Evolutionary conservation across 2,888 invertebrate species (phyloP).

Genomic region (Eubasilissa splendida): DNA sequence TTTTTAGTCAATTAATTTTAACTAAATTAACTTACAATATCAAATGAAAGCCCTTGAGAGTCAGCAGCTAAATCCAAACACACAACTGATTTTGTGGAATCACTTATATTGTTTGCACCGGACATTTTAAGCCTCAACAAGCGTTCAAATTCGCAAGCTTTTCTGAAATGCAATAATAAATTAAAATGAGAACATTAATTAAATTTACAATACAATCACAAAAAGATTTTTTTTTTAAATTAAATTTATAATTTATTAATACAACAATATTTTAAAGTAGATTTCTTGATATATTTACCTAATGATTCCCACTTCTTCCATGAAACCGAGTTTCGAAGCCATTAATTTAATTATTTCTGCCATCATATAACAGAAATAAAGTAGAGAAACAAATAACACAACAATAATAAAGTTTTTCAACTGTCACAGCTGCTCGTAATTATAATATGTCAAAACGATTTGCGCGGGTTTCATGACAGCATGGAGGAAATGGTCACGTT

Average conservation of each 20-base stretch:
- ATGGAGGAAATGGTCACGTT: too few species aligned
- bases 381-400: neutral
- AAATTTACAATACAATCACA: neutral
- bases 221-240: neutral
- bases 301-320: constrained; percentile 66
- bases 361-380: constrained; percentile 7
- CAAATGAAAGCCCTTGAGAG: constrained; percentile 70
- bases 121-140: constrained; percentile 68
- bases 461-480: too few species aligned
- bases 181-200: neutral
- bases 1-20: neutral
- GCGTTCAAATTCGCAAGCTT: constrained; percentile 72
- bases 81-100: constrained; percentile 74
- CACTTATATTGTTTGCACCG: constrained; percentile 69
- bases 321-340: constrained; percentile 66
- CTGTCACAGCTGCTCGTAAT: too few species aligned
- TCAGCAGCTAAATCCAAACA: constrained; percentile 76
- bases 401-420: neutral
- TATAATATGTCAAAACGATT: too few species aligned
- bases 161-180: constrained; percentile 63
- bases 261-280: neutral
- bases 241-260: neutral
- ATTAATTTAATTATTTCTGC: constrained; percentile 64
- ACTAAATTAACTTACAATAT: constrained; percentile 65
- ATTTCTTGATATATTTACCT: constrained; percentile 62